Percentiles rank a stretch among this genome's conserved stretches.
phyloP scores from a whole-genome alignment of 2,888 invertebrate species.

The Orthosia gothica region DNA sequence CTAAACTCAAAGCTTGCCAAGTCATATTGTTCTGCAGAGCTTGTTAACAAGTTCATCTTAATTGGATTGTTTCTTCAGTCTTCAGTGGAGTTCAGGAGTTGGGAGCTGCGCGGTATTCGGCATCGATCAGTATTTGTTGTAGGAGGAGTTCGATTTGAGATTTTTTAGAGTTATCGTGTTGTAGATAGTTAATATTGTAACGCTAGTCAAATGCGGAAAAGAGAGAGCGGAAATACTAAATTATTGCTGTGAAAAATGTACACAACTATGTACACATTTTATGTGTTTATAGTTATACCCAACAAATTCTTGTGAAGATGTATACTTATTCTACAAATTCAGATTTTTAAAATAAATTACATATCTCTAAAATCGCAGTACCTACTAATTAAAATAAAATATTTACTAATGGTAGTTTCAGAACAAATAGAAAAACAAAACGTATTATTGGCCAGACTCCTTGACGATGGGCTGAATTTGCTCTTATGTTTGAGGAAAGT shows the following conservation, averaged over 20 bases:
- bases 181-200: no score
- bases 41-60: slow-evolving; percentile 64
- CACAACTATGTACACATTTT: no score
- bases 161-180: slow-evolving; percentile 2
- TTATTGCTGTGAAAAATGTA: no score
- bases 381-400: no score
- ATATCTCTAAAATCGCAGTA: no score
- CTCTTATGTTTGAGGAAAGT: no score
- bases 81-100: slow-evolving; percentile 50
- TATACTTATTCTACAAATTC: no score
- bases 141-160: slow-evolving; percentile 6
- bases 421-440: neutral
- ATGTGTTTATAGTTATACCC: no score
- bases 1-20: slow-evolving; percentile 37
- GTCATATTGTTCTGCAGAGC: slow-evolving; percentile 54
- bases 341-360: neutral
- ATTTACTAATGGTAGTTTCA: no score
- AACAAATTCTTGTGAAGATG: no score
- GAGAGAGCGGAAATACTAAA: no score
- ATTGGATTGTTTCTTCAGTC: slow-evolving; percentile 66
- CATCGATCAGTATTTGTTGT: slow-evolving; percentile 30
- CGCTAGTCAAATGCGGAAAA: no score
- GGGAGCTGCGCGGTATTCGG: slow-evolving; percentile 36
- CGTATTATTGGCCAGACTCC: neutral
- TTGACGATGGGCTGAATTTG: neutral